Evolutionary conservation across 2,113 vertebrate species (phyloP), one percentile per base, ranked within the genome.

Genomic region (Nothocercus nigrocapillus): DNA sequence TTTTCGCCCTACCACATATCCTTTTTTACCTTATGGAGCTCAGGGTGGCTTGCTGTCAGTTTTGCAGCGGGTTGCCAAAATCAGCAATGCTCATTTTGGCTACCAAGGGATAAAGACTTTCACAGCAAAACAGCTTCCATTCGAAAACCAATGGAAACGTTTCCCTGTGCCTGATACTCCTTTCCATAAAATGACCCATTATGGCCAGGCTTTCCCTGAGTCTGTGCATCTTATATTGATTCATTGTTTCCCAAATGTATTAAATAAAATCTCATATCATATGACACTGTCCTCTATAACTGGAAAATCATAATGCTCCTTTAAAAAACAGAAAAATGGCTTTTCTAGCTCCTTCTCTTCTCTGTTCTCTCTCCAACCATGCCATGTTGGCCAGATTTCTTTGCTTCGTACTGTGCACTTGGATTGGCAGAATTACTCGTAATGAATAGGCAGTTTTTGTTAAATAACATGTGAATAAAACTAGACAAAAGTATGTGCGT

Each of bases 301-400:
- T 32, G 10, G 36, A 40, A 85, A 61, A 69, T 42, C 32, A 24
- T 7, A 59, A 4, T 61, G 34, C 1, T 45, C 2, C 42, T 47
- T 49, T 64, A 49, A 17, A 28, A 93, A 67, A 80, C 22, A 9
- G 11, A 25, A 27, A 30, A 30, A 30, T 63, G 10, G 34, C 1
- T 59, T 63, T 67, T 61, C 64, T 53, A 0, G 62, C 14, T 73
- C 18, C 7, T 81, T 30, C 51, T 7, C 28, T 18, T 58, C 19
- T 78, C 82, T 2, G 4, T 91, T 5, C 11, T 58, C 3, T 3
- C 6, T 1, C 0, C 5, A 54, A 21, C 5, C 18, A 7, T 5
- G 40, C 20, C 3, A 0, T 58, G 28, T 59, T 54, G 7, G 40
- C 22, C 36, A 61, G 82, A 93, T 28, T 27, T 17, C 3, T 62